phyloP scores from a whole-genome alignment of 2,888 invertebrate genomes.

The Glaucopsyche alexis region DNA sequence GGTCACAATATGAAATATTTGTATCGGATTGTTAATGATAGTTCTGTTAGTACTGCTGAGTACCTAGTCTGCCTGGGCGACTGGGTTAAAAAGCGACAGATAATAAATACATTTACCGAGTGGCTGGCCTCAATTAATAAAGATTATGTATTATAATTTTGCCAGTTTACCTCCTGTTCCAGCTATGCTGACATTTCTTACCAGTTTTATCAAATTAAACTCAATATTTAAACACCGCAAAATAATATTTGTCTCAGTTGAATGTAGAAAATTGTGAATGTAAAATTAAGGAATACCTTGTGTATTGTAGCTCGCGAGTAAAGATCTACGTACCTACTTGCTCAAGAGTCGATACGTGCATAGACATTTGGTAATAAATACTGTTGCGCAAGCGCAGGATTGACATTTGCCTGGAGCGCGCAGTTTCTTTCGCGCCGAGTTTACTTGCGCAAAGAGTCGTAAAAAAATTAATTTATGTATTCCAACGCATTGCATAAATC shows the following conservation, averaged over 20 bases:
- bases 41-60: neutral
- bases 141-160: conserved; percentile 62
- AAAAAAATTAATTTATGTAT: conserved; percentile 31
- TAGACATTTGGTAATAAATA: conserved; percentile 67
- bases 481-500: neutral
- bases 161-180: conserved; percentile 44
- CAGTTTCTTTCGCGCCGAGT: conserved; percentile 38
- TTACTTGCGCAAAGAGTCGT: conserved; percentile 33
- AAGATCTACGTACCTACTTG: neutral
- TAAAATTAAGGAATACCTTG: neutral
- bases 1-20: too few species aligned
- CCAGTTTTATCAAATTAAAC: conserved; percentile 1
- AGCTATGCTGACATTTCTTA: conserved; percentile 29
- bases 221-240: neutral
- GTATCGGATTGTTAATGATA: neutral
- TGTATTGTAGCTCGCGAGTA: neutral
- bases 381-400: conserved; percentile 63
- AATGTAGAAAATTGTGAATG: neutral
- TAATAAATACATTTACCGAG: conserved; percentile 62
- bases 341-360: conserved; percentile 30
- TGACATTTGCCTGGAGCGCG: conserved; percentile 65
- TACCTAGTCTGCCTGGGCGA: conserved; percentile 30
- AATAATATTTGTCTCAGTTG: neutral
- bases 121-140: conserved; percentile 69
- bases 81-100: conserved; percentile 47